Evolutionary conservation across 1,140 invertebrate species (phyloP).

Genomic region (Drosophila teissieri): DNA sequence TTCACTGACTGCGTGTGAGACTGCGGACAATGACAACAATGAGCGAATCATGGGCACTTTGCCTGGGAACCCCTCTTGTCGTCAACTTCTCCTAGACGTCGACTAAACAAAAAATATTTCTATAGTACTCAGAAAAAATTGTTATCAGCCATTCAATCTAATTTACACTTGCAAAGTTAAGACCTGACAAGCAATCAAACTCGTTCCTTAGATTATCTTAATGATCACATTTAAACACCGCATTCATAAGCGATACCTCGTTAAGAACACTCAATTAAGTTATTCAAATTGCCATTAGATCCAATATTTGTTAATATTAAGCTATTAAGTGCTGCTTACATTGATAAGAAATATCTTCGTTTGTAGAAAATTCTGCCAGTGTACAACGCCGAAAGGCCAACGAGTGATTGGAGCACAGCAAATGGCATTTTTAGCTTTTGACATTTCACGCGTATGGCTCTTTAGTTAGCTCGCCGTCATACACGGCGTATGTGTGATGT

Average conservation of each 20-base stretch:
- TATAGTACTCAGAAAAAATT: background rate
- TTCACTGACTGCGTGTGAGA: conserved; percentile 38
- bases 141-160: conserved; percentile 23
- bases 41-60: conserved; percentile 80
- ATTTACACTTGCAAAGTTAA: conserved; percentile 35
- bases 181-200: conserved; percentile 27
- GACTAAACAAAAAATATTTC: conserved; percentile 10
- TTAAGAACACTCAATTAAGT: background rate
- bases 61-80: conserved; percentile 33
- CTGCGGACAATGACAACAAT: conserved; percentile 76
- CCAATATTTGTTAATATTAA: background rate
- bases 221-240: background rate
- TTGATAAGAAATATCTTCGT: background rate
- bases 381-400: conserved; percentile 55
- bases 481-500: conserved; percentile 81
- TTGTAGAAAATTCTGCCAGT: background rate
- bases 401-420: conserved; percentile 51
- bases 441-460: conserved; percentile 77
- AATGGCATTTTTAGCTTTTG: conserved; percentile 82
- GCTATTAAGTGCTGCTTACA: too few relatives aligned
- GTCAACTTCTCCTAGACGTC: conserved; percentile 22
- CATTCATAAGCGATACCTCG: background rate
- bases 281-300: background rate
- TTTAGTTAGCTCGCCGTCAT: conserved; percentile 42
- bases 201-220: conserved; percentile 11